phyloP scores from a whole-genome alignment of 2,797 vertebrate genomes.

The Notoglanidium macrostoma region DNA sequence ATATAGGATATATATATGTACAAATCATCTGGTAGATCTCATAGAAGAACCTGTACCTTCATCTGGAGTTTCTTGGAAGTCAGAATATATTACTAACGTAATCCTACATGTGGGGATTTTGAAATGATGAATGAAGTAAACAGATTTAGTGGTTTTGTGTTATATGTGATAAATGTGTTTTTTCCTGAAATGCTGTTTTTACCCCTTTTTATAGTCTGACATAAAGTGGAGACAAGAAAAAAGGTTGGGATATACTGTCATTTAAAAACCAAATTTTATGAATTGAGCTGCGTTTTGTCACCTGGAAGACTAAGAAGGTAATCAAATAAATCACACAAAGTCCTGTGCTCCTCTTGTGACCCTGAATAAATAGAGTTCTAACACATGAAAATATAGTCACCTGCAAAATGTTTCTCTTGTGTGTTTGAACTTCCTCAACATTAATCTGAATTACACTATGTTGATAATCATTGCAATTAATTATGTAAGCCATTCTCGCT shows the following conservation, averaged over 20 bases:
- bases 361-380: not conserved
- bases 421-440: not conserved
- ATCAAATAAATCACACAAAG: slow-evolving; percentile 39
- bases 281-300: slow-evolving; percentile 28
- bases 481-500: slow-evolving; percentile 53
- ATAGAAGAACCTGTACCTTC: not conserved
- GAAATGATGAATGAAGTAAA: not conserved
- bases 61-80: not conserved
- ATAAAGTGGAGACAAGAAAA: not conserved
- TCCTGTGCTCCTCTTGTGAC: not conserved
- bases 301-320: slow-evolving; percentile 32
- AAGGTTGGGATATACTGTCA: not conserved
- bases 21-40: not conserved
- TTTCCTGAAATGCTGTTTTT: not conserved
- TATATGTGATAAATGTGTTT: not conserved
- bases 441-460: slow-evolving; percentile 27
- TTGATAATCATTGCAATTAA: slow-evolving; percentile 58
- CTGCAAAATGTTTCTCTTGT: not conserved
- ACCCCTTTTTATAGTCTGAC: not conserved
- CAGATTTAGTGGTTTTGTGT: not conserved
- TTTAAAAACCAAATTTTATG: not conserved
- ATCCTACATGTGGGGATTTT: not conserved
- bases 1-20: not conserved
- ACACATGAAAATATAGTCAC: not conserved
- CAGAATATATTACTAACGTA: not conserved